A percentile compares a stretch with the other conserved stretches of the same genome.
Conservation (phyloP, 2,888 invertebrate species). For the Diarsia mendica region DNA sequence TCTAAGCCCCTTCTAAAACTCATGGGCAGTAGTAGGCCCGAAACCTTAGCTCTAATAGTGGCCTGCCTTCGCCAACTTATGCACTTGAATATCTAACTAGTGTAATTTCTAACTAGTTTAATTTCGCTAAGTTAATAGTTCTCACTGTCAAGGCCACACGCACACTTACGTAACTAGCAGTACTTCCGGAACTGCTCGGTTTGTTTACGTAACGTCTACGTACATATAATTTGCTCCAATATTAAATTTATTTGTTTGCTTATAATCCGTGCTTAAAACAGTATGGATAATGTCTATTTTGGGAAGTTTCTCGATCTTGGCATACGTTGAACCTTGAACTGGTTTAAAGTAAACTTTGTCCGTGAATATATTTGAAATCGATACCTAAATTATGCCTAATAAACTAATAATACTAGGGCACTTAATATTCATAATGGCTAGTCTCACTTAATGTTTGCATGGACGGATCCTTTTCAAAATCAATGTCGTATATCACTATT, state of each 20-base stretch:
- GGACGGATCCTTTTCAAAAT: not conserved
- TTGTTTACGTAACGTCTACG: slow-evolving; percentile 59
- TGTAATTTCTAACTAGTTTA: slow-evolving; percentile 3
- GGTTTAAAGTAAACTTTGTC: not conserved
- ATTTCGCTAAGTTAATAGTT: slow-evolving; percentile 41
- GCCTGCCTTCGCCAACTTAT: slow-evolving; percentile 38
- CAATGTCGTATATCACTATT: not conserved
- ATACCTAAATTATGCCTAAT: not conserved
- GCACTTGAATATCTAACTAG: slow-evolving; percentile 3
- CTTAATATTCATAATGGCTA: not conserved
- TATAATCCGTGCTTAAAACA: slow-evolving; percentile 21
- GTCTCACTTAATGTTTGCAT: not conserved
- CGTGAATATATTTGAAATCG: not conserved
- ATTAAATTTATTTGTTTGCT: slow-evolving; percentile 60
- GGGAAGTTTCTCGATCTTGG: slow-evolving; percentile 13
- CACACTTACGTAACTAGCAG: too few species aligned
- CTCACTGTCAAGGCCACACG: slow-evolving; percentile 66
- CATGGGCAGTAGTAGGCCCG: slow-evolving; percentile 7
- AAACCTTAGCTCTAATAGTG: slow-evolving; percentile 32
- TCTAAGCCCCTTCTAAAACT: slow-evolving; percentile 16
- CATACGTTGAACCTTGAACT: slow-evolving; percentile 3
- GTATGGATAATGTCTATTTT: slow-evolving; percentile 13
- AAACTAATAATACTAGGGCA: not conserved
- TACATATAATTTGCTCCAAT: slow-evolving; percentile 46
- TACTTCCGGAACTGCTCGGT: slow-evolving; percentile 64